Conservation (phyloP, 2,888 invertebrate genomes). For the Melanotus villosus region DNA sequence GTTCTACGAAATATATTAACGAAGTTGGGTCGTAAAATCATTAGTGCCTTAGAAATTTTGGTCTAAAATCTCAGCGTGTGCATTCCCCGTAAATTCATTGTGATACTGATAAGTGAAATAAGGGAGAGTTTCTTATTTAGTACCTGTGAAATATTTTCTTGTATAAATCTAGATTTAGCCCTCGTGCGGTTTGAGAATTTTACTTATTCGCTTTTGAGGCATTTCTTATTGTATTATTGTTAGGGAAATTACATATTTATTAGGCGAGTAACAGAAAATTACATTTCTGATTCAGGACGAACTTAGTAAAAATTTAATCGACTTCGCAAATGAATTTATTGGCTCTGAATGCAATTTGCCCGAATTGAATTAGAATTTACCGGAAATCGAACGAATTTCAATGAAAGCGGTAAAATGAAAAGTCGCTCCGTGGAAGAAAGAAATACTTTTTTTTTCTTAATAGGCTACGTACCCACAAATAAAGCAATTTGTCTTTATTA, state of each 20-base stretch:
- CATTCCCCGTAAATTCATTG: slow-evolving; percentile 13
- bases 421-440: neutral
- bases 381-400: neutral
- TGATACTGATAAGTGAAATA: slow-evolving; percentile 7
- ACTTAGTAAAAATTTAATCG: slow-evolving; percentile 1
- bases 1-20: slow-evolving; percentile 11
- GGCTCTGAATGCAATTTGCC: neutral
- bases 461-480: neutral
- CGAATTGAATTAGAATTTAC: neutral
- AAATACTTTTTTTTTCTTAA: neutral
- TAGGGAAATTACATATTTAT: neutral
- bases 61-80: neutral
- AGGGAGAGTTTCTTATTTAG: neutral
- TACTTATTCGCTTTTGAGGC: too few relatives aligned
- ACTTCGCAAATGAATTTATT: neutral
- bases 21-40: slow-evolving; percentile 15
- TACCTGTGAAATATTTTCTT: neutral
- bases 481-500: neutral
- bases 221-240: too few relatives aligned
- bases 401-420: neutral
- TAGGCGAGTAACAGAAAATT: neutral
- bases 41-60: slow-evolving; percentile 16
- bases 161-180: neutral
- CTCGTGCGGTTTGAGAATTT: too few relatives aligned
- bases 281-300: neutral